Base-by-base conservation (phyloP, 2,113 vertebrate genomes). In the Acrocephalus arundinaceus region DNA sequence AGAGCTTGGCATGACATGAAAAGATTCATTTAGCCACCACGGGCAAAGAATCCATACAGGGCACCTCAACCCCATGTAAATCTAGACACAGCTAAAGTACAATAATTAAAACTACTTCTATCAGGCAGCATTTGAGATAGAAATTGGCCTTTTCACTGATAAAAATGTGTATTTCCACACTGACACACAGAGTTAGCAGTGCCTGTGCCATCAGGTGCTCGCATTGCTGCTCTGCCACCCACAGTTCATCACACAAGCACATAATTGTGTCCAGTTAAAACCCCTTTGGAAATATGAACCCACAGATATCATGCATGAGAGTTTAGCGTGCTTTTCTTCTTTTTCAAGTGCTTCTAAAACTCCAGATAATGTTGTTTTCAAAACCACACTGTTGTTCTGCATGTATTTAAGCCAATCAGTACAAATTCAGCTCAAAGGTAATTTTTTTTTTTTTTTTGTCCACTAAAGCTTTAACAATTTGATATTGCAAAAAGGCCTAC, bases 391-490 rank as follows among this genome's bases (percentile, higher is more conserved):
- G 31, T 31, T 72, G 54, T 33, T 75, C 31, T 58, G 33, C 1
- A 6, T 13, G 20, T 33, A 71, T 86, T 88, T 77, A 83, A 93
- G 57, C 28, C 63, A 92, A 73, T 75, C 61, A 83, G 62, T 30
- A 45, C 17, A 65, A 95, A 96, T 61, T 81, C 41, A 72, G 73
- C 82, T 73, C 46, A 59, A 79, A 83, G 35, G 20, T 41, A 39
- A 17, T 12, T 85, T 61, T 21, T 54, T 77, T 77, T 54, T 77
- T 77, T 27, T 71, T 63, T 86, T 25, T 48, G 39, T 23, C 52
- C 5, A 13, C 16, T 93, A 66, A 89, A 76, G 62, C 65, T 80
- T 89, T 78, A 94, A 91, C 43, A 92, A 89, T 6, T 62, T 41
- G 35, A 73, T 59, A 49, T 28, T 79, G n/a, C 7, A 74, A 89